Base-by-base conservation (phyloP, 2,888 invertebrate genomes). In the Mythimna vitellina region DNA sequence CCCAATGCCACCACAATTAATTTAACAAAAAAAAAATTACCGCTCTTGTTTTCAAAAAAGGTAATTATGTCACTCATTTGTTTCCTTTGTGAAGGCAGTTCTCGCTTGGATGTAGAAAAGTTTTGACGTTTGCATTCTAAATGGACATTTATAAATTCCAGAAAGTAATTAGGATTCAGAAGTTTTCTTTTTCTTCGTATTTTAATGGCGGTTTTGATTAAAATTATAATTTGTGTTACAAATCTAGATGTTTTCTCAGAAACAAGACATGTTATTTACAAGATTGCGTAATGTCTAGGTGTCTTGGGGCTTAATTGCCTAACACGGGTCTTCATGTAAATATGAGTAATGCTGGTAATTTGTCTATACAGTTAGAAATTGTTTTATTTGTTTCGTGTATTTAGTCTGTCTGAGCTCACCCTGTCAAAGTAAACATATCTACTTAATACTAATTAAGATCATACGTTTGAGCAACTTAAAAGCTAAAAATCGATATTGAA, bases 121-220 rank as follows among this genome's bases (percentile, higher is more conserved):
- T 83, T 83, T 58, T 25, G 62, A 70, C 70, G 72, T 85, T 80
- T 80, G 83, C 74, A 85, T 85, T 80, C 57, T 57, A 80, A 85
- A 85, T 77, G 70, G 67, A 62, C 62, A 64, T 65, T 83, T 66
- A 85, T 77, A 80, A 80, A 83, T 85, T 74, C 64, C 61, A 60
- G 25, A 65, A 66, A 83, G 65, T 68, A 85, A 85, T 85, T 83
- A 83, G 65, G 56, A 85, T 83, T 77, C 74, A 83, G 70, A 83
- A 83, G 53, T 73, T 72, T 70, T 65, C 57, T 80, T 82, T 73
- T 71, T 60, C 67, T 68, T 63, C 54, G 46, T 35, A 56, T 70
- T 56, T 64, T 57, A 51, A 49, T 54, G 53, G 54, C 17, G 60
- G 46, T 61, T 74, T 54, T 70, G 66, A 83, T 77, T 63, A 65